A percentile compares a stretch with the other conserved stretches of the same genome.
Conservation (phyloP, 2,888 invertebrate species). For the Melanophora roralis region DNA sequence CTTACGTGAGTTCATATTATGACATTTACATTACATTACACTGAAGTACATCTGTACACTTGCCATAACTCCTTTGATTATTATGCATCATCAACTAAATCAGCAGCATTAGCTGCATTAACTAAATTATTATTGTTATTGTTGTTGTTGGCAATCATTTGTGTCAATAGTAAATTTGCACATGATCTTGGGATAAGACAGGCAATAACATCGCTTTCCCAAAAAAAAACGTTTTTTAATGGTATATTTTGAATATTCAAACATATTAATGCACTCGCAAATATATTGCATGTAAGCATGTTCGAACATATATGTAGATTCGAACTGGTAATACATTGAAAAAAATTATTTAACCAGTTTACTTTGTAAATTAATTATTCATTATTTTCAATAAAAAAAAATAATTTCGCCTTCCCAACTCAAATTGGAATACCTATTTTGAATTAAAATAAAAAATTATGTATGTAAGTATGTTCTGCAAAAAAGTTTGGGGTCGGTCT, state of each 20-base stretch:
- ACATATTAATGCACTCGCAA: slow-evolving; percentile 21
- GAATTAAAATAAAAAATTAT: no score
- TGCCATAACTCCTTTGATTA: slow-evolving; percentile 38
- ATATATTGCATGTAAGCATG: not conserved
- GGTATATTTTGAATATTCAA: slow-evolving; percentile 54
- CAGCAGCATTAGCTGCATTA: slow-evolving; percentile 12
- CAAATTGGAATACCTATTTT: no score
- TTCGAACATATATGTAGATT: not conserved
- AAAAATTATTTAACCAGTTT: not conserved
- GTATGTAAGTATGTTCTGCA: no score
- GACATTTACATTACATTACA: slow-evolving; percentile 42
- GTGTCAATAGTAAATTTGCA: slow-evolving; percentile 64
- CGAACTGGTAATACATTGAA: slow-evolving; percentile 8
- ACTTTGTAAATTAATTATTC: no score
- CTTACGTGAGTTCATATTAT: slow-evolving; percentile 61
- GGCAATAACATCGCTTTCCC: slow-evolving; percentile 50
- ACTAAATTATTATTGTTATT: slow-evolving; percentile 32
- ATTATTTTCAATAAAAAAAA: no score
- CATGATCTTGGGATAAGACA: slow-evolving; percentile 59
- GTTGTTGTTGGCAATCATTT: slow-evolving; percentile 55
- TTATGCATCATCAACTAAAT: slow-evolving; percentile 19
- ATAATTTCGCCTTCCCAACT: no score
- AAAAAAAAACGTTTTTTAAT: slow-evolving; percentile 15
- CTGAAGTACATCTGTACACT: not conserved
- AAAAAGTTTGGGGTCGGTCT: no score